These are phyloP conservation scores for Australoheros scitulus DNA, from an alignment of 2,113 vertebrate species.

Conservation along the genomic window DNA sequence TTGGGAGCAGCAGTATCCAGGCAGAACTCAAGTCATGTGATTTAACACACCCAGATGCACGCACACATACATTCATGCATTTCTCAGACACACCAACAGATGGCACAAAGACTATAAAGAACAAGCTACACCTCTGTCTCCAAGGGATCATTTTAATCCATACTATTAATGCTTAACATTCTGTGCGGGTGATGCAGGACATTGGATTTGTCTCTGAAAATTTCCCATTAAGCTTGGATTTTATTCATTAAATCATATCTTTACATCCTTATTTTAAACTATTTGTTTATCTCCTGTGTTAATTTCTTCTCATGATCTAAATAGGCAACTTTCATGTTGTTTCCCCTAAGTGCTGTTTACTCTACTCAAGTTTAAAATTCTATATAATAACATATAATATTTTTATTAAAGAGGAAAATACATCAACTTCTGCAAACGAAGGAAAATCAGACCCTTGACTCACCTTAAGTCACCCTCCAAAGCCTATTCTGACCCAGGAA, in stretches of 20 bases:
- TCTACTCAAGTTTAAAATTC: too few relatives aligned
- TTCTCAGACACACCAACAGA: slow-evolving; percentile 56
- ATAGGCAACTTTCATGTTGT: background rate
- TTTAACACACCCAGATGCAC: background rate
- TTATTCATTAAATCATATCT: too few relatives aligned
- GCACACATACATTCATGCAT: background rate
- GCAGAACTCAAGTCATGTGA: slow-evolving; percentile 68
- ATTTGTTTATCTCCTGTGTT: background rate
- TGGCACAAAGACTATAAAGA: slow-evolving; percentile 62
- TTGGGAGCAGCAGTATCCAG: slow-evolving; percentile 62
- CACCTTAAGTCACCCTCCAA: background rate
- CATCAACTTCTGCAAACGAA: background rate
- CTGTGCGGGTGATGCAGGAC: background rate
- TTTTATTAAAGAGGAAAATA: background rate
- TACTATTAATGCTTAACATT: background rate
- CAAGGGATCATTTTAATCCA: background rate
- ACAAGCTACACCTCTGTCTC: background rate
- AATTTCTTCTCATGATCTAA: background rate
- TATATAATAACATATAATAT: too few relatives aligned
- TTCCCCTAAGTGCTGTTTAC: too few relatives aligned
- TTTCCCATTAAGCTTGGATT: too few relatives aligned
- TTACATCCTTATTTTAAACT: background rate
- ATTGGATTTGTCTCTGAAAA: background rate
- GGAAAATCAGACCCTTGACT: background rate
- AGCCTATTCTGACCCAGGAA: background rate